Evolutionary conservation across 2,113 vertebrate genomes (phyloP).

Genomic region (Centropus unirufus): DNA sequence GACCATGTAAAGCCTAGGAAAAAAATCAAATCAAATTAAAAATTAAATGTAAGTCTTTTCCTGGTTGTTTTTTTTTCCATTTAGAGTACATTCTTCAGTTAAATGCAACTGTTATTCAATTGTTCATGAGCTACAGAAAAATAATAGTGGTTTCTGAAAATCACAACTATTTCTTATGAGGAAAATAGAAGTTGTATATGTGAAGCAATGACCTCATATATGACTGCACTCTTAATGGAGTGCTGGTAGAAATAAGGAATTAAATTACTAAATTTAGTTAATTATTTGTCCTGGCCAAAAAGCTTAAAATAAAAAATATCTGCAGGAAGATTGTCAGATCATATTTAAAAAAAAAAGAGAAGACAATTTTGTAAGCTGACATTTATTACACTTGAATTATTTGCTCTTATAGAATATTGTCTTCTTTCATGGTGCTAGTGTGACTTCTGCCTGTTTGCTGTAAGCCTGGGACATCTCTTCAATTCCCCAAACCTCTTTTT

Average conservation of each 20-base stretch:
- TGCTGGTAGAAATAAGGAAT: not conserved
- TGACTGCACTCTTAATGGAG: not conserved
- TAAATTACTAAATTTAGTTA: not conserved
- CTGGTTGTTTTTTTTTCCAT: not conserved
- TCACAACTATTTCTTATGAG: not conserved
- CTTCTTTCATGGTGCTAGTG: not conserved
- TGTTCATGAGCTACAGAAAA: not conserved
- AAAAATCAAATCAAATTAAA: not conserved
- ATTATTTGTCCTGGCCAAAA: not conserved
- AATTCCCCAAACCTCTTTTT: not conserved
- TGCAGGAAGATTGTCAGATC: not conserved
- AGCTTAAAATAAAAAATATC: not conserved
- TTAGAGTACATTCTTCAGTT: not conserved
- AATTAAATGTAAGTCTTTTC: not conserved
- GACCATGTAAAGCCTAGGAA: not conserved
- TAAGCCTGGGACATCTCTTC: not conserved
- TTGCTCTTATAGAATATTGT: not conserved
- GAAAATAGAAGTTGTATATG: not conserved
- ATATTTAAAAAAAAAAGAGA: not conserved
- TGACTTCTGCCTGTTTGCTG: not conserved
- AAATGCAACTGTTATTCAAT: not conserved
- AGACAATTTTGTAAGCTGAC: not conserved
- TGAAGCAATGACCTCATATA: not conserved
- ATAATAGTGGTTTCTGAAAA: not conserved
- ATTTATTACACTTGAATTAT: not conserved